phyloP scores from a whole-genome alignment of 2,113 vertebrate species.

The Ciconia stormi region DNA sequence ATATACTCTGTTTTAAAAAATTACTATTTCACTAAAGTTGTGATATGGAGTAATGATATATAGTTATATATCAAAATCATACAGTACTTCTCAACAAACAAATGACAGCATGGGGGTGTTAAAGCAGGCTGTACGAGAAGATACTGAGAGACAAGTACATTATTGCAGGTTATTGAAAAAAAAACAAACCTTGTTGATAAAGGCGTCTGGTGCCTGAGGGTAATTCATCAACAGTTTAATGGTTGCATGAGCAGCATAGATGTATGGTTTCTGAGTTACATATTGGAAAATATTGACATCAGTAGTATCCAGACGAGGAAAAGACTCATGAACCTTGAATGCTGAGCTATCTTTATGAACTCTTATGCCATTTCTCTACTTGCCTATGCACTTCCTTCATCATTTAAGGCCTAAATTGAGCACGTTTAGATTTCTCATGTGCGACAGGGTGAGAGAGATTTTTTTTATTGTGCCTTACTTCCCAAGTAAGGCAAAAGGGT shows the following conservation, averaged over 20 bases:
- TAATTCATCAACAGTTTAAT: background rate
- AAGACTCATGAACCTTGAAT: background rate
- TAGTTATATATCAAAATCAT: background rate
- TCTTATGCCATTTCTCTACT: background rate
- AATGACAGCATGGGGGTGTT: background rate
- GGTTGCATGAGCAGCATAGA: background rate
- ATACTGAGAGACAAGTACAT: background rate
- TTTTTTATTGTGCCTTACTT: background rate
- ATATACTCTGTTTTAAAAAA: background rate
- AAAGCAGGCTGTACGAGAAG: background rate
- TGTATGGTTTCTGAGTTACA: fast-evolving
- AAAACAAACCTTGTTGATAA: background rate
- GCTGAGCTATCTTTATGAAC: background rate
- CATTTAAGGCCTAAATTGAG: background rate
- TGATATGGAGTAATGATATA: background rate
- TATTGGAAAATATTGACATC: background rate
- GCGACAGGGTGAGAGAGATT: background rate
- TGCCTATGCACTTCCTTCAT: background rate
- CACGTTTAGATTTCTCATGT: background rate
- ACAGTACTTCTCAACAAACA: background rate
- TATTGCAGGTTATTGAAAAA: background rate
- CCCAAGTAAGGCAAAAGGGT: background rate
- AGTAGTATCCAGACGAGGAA: background rate
- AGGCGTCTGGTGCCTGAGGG: background rate
- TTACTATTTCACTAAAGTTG: background rate